Percentiles rank a stretch among this genome's conserved stretches.
phyloP scores from a whole-genome alignment of 1,140 invertebrate genomes.

The Dufourea novaeangliae region DNA sequence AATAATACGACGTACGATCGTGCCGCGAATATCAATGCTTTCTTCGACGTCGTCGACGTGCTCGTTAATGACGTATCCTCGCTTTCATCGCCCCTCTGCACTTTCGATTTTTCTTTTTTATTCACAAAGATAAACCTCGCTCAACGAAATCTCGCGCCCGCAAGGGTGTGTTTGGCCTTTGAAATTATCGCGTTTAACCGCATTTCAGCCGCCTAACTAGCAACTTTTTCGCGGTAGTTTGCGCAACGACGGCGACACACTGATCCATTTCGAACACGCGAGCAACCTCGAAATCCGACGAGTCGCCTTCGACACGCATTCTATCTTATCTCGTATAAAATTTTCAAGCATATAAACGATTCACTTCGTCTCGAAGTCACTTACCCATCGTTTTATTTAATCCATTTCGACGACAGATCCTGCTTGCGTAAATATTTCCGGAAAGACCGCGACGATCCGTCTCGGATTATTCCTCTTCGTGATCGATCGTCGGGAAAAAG shows the following conservation, averaged over 20 bases:
- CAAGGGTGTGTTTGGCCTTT: background rate
- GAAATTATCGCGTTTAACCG: background rate
- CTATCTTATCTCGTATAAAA: too few species aligned
- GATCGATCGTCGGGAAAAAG: background rate
- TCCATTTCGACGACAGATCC: background rate
- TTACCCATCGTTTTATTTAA: too few species aligned
- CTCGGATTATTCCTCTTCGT: background rate
- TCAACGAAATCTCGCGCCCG: background rate
- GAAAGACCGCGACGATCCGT: background rate
- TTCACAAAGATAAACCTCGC: background rate
- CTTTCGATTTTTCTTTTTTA: background rate
- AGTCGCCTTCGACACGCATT: too few species aligned
- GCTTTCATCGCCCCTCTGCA: background rate
- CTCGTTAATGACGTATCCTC: conserved; percentile 16
- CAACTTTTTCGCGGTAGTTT: too few species aligned
- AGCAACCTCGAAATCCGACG: too few species aligned
- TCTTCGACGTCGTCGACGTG: conserved; percentile 3
- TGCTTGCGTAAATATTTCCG: background rate
- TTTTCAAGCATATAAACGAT: too few species aligned
- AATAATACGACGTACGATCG: conserved; percentile 35
- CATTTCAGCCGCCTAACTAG: background rate
- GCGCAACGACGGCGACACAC: background rate
- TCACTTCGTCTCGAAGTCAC: too few species aligned
- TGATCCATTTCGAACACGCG: background rate
- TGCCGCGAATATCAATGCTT: conserved; percentile 44